Conservation (phyloP, 2,113 vertebrate species). For the Anas platyrhynchos region DNA sequence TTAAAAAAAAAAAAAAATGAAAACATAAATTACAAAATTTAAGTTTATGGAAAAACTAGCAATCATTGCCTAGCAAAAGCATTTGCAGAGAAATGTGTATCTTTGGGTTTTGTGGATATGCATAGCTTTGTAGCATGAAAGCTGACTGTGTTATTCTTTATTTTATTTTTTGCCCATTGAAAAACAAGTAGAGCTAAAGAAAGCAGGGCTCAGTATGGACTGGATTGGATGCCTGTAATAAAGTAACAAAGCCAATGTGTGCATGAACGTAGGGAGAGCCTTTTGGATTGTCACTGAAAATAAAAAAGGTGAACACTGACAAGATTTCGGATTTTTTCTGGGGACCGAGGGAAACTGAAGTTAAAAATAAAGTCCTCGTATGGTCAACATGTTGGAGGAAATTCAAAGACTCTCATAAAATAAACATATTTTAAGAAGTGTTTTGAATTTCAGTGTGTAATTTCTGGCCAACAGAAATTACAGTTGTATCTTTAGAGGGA, state of each 20-base stretch:
- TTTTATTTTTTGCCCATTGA: slow-evolving; percentile 26
- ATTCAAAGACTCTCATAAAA: slow-evolving; percentile 81
- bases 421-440: slow-evolving; percentile 82
- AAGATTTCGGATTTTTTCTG: slow-evolving; percentile 67
- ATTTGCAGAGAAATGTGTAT: slow-evolving; percentile 25
- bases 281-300: slow-evolving; percentile 71
- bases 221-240: slow-evolving; percentile 54
- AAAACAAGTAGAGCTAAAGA: slow-evolving; percentile 46
- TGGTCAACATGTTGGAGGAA: slow-evolving; percentile 81
- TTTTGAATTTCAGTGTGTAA: slow-evolving; percentile 79
- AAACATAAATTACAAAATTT: slow-evolving; percentile 60
- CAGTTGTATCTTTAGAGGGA: slow-evolving; percentile 77
- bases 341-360: slow-evolving; percentile 48
- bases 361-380: slow-evolving; percentile 78
- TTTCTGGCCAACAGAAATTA: slow-evolving; percentile 79
- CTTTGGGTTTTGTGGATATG: slow-evolving; percentile 26
- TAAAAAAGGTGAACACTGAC: slow-evolving; percentile 75
- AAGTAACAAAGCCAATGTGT: slow-evolving; percentile 7
- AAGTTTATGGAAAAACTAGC: slow-evolving; percentile 56
- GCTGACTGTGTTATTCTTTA: background rate
- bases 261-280: slow-evolving; percentile 35
- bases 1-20: slow-evolving; percentile 35
- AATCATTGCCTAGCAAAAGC: slow-evolving; percentile 33
- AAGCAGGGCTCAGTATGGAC: slow-evolving; percentile 46
- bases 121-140: slow-evolving; percentile 15